These are phyloP conservation scores for Formica exsecta DNA, from an alignment of 1,140 invertebrate genomes.

Conservation along the genomic window DNA sequence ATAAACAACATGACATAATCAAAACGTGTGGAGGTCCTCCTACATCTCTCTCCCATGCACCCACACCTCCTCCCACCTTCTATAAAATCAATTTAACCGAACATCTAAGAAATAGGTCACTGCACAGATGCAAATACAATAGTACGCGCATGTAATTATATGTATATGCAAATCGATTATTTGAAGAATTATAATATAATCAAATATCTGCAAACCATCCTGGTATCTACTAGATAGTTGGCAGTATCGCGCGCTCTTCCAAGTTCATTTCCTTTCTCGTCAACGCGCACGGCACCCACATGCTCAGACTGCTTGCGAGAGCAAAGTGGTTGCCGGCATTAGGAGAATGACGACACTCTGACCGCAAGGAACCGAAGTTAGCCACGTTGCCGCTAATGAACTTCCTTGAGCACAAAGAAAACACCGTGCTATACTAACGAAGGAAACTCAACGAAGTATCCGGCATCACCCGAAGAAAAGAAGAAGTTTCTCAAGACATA, in stretches of 20 bases:
- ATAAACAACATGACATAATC: conserved; percentile 76
- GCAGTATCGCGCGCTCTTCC: conserved; percentile 30
- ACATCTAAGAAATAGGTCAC: conserved; percentile 26
- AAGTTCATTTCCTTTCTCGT: conserved; percentile 47
- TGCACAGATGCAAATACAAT: not conserved
- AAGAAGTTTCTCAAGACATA: conserved; percentile 52
- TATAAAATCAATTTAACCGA: conserved; percentile 33
- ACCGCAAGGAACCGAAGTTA: conserved; percentile 61
- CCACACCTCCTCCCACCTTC: conserved; percentile 9
- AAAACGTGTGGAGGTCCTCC: conserved; percentile 59
- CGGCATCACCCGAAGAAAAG: conserved; percentile 43
- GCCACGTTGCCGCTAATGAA: conserved; percentile 58
- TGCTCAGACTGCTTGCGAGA: conserved; percentile 21
- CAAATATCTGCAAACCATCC: not conserved
- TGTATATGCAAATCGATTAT: not conserved
- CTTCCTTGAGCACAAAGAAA: conserved; percentile 61
- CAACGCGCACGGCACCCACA: not conserved
- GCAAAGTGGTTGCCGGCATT: conserved; percentile 54
- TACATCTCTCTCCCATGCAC: conserved; percentile 9
- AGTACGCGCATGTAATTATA: not conserved
- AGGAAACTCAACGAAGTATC: conserved; percentile 58
- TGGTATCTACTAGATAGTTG: not conserved
- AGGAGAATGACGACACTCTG: conserved; percentile 55
- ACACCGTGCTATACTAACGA: conserved; percentile 57
- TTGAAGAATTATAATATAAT: conserved; percentile 15